phyloP scores from a whole-genome alignment of 2,797 vertebrate species.

The Okamejei kenojei region DNA sequence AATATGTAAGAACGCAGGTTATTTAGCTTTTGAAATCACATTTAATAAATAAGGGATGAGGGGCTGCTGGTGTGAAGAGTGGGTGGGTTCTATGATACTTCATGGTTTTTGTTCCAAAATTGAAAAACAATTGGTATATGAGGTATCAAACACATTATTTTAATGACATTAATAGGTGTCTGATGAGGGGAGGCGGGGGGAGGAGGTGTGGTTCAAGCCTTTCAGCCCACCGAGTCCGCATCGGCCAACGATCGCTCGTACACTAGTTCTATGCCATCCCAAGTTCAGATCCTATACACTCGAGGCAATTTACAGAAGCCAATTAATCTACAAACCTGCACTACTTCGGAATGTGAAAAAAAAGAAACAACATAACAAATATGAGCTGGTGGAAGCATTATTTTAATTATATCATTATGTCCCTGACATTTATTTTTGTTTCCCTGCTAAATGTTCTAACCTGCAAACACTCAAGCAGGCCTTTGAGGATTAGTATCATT shows the following conservation, averaged over 20 bases:
- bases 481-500: constrained; percentile 1
- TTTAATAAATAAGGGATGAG: constrained; percentile 36
- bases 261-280: too few relatives aligned
- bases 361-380: not conserved
- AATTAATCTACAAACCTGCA: too few relatives aligned
- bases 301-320: too few relatives aligned
- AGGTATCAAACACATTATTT: too few relatives aligned
- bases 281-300: too few relatives aligned
- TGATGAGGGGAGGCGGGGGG: too few relatives aligned
- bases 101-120: not conserved
- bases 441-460: constrained; percentile 31
- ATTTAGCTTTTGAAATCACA: not conserved
- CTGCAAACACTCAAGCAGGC: constrained; percentile 37
- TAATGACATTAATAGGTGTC: too few relatives aligned
- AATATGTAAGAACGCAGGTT: not conserved
- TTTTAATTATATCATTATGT: not conserved
- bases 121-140: too few relatives aligned
- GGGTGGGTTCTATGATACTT: not conserved
- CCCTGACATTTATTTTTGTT: not conserved
- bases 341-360: too few relatives aligned
- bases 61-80: constrained; percentile 32
- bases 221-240: too few relatives aligned
- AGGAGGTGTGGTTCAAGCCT: too few relatives aligned
- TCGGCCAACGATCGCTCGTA: too few relatives aligned
- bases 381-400: not conserved